These are phyloP conservation scores for Artemisiospiza belli DNA, from an alignment of 2,113 vertebrate genomes.

Conservation along the genomic window DNA sequence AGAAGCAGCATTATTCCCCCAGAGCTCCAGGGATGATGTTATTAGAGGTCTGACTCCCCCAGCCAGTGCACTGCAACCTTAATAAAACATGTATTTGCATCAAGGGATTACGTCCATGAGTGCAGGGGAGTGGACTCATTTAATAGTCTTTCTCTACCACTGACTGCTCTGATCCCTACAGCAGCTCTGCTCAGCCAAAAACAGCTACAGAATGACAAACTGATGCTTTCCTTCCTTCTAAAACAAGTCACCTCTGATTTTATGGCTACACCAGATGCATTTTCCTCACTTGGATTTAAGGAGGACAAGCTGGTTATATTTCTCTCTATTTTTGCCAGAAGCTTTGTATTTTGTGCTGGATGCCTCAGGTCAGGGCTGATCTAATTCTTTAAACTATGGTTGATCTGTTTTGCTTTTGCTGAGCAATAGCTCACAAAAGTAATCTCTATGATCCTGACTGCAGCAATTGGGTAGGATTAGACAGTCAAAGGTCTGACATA, in stretches of 20 bases:
- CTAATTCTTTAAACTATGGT: conserved; percentile 37
- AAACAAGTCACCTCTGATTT: conserved; percentile 48
- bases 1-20: not conserved
- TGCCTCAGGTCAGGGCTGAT: conserved; percentile 1
- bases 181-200: not conserved
- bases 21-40: not conserved
- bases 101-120: conserved; percentile 6
- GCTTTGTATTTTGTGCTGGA: conserved; percentile 7
- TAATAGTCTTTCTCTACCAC: not conserved
- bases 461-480: conserved; percentile 52
- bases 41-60: conserved; percentile 15
- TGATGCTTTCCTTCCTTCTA: conserved; percentile 1
- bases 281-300: conserved; percentile 38
- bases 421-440: conserved; percentile 46
- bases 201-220: not conserved
- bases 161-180: conserved; percentile 1
- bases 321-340: conserved; percentile 7
- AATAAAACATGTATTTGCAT: conserved; percentile 52
- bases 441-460: conserved; percentile 27
- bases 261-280: not conserved
- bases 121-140: conserved; percentile 1
- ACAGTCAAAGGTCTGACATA: conserved; percentile 15
- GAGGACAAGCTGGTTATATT: conserved; percentile 43
- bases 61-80: conserved; percentile 15
- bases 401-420: conserved; percentile 47